These are phyloP conservation scores for Corapipo altera DNA, from an alignment of 2,113 vertebrate species.

Conservation along the genomic window DNA sequence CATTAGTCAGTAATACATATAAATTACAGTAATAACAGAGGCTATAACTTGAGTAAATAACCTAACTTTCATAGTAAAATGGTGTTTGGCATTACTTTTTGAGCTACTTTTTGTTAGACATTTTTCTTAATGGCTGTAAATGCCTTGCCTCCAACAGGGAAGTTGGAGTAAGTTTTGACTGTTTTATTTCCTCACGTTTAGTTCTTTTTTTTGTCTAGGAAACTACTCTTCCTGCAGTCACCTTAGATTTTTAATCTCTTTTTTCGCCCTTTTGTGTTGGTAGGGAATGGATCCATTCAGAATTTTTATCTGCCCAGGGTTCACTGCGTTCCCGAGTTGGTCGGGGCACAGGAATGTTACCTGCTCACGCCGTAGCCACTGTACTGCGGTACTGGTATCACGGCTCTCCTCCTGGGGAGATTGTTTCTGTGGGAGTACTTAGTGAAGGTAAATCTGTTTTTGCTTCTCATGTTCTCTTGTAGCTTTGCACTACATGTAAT, in stretches of 20 bases:
- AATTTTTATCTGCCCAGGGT: slow-evolving; percentile 69
- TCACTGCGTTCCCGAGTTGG: neutral
- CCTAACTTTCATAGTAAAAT: neutral
- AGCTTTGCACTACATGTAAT: neutral
- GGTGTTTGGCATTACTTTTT: neutral
- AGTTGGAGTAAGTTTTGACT: neutral
- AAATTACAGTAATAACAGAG: neutral
- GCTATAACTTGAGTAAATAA: neutral
- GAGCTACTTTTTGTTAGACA: neutral
- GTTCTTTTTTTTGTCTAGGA: neutral
- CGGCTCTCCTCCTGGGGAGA: slow-evolving; percentile 66
- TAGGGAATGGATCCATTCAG: slow-evolving; percentile 82
- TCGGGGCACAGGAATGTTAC: slow-evolving; percentile 65
- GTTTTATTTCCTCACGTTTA: neutral
- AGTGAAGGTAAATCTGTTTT: slow-evolving; percentile 77
- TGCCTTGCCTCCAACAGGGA: neutral
- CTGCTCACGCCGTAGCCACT: slow-evolving; percentile 74
- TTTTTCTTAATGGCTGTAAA: neutral
- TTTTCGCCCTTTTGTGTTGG: neutral
- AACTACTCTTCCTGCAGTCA: neutral
- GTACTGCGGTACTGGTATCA: slow-evolving; percentile 83
- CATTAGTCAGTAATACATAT: neutral
- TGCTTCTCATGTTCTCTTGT: neutral
- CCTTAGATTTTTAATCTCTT: neutral
- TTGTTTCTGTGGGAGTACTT: slow-evolving; percentile 83